Conservation (phyloP, 2,888 invertebrate species). For the Sphaerophoria taeniata region DNA sequence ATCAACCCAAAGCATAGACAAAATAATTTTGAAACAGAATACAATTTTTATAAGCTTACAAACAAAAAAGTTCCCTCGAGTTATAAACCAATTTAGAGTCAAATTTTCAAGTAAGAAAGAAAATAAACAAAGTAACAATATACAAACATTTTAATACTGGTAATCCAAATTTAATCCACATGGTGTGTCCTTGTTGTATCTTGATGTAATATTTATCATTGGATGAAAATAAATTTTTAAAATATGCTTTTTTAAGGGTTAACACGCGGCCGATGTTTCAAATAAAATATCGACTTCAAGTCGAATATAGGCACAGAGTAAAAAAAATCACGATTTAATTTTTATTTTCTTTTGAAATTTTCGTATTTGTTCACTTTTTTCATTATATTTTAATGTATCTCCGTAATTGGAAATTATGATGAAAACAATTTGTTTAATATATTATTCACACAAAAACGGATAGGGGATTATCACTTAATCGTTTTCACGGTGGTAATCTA, state of each 20-base stretch:
- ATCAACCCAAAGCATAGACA: no score
- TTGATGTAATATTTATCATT: constrained; percentile 40
- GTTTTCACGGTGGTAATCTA: constrained; percentile 43
- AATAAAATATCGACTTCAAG: constrained; percentile 23
- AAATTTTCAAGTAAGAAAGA: not conserved
- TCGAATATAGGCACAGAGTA: constrained; percentile 57
- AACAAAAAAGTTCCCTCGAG: constrained; percentile 52
- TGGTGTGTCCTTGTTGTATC: constrained; percentile 58
- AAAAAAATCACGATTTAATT: not conserved
- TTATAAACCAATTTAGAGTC: constrained; percentile 14
- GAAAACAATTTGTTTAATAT: not conserved
- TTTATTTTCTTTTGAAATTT: not conserved
- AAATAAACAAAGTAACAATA: constrained; percentile 21
- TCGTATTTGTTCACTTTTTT: no score
- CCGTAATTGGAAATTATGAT: not conserved
- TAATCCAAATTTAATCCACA: constrained; percentile 73
- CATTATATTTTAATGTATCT: no score
- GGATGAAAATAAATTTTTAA: constrained; percentile 58
- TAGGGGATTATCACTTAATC: constrained; percentile 47
- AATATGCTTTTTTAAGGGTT: constrained; percentile 21
- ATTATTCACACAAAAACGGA: constrained; percentile 23
- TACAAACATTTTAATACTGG: constrained; percentile 71
- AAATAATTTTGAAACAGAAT: not conserved
- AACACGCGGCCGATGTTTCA: not conserved
- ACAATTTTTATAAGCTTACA: not conserved